Evolutionary conservation across 2,797 vertebrate species (phyloP).

Genomic region (Botia kubotai): DNA sequence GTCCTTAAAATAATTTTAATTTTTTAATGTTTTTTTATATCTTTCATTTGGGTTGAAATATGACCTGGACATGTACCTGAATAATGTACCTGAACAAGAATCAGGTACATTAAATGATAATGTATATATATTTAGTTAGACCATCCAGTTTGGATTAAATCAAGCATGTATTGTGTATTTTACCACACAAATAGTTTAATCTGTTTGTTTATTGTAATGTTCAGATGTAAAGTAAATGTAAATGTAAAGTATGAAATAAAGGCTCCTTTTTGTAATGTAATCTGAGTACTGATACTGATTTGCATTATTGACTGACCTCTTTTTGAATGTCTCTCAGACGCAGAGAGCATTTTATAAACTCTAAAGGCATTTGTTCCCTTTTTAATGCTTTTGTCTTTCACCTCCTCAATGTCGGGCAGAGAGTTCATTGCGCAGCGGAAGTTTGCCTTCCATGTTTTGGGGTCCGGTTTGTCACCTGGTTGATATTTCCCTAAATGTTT

Average conservation of each 20-base stretch:
- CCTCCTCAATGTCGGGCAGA: slow-evolving; percentile 98
- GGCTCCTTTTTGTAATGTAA: background rate
- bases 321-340: slow-evolving; percentile 87
- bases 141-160: no score
- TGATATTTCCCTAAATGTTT: slow-evolving; percentile 88
- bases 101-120: no score
- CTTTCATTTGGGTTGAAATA: no score
- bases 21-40: no score
- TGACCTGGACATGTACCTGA: no score
- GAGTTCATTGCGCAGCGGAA: slow-evolving; percentile 99
- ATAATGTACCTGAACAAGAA: no score
- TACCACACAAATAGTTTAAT: background rate
- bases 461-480: slow-evolving; percentile 91
- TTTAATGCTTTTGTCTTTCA: slow-evolving; percentile 98
- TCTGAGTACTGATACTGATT: background rate
- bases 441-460: slow-evolving; percentile 99
- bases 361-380: slow-evolving; percentile 98
- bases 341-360: slow-evolving; percentile 94
- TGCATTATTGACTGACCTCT: slow-evolving; percentile 81
- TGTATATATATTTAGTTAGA: no score
- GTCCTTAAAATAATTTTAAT: no score
- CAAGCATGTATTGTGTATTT: background rate
- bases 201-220: background rate
- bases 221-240: background rate
- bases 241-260: background rate